Percentiles rank a stretch among this genome's conserved stretches.
Evolutionary conservation across 2,113 vertebrate genomes (phyloP).

Genomic region (Megalops atlanticus): DNA sequence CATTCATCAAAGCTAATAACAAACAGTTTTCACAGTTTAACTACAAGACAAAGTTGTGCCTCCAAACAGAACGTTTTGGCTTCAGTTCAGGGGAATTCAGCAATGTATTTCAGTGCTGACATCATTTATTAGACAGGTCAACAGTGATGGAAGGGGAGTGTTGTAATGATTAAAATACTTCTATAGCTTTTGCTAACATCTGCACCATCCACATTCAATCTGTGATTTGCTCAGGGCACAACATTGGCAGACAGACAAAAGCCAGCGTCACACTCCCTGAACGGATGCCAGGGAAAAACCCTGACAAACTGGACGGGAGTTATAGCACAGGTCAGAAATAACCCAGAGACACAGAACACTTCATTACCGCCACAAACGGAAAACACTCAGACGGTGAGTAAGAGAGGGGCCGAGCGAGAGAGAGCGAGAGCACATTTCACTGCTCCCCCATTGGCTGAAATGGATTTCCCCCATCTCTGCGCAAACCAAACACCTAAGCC

Average conservation of each 20-base stretch:
- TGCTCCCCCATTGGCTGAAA: background rate
- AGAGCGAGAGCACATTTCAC: background rate
- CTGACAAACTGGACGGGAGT: constrained; percentile 35
- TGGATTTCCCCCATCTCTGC: background rate
- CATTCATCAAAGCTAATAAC: too few species aligned
- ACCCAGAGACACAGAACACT: constrained; percentile 36
- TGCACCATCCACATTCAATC: too few species aligned
- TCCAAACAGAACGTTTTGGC: constrained; percentile 35
- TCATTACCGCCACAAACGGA: constrained; percentile 48
- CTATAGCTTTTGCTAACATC: constrained; percentile 15
- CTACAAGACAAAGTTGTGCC: constrained; percentile 36
- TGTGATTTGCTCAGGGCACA: too few species aligned
- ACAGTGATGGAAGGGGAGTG: background rate
- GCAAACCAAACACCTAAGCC: constrained; percentile 2
- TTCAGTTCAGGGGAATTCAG: constrained; percentile 43
- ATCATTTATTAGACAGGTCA: constrained; percentile 55
- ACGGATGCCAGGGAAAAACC: constrained; percentile 41
- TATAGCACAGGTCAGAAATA: constrained; percentile 37
- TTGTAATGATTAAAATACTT: background rate
- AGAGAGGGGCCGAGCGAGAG: constrained; percentile 38
- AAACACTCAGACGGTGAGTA: constrained; percentile 64
- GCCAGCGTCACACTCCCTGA: constrained; percentile 7
- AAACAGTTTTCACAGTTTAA: constrained; percentile 22
- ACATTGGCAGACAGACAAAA: too few species aligned
- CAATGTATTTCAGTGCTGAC: too few species aligned